These are phyloP conservation scores for Ptilodon capucinus DNA, from an alignment of 2,888 invertebrate species.

Conservation along the genomic window DNA sequence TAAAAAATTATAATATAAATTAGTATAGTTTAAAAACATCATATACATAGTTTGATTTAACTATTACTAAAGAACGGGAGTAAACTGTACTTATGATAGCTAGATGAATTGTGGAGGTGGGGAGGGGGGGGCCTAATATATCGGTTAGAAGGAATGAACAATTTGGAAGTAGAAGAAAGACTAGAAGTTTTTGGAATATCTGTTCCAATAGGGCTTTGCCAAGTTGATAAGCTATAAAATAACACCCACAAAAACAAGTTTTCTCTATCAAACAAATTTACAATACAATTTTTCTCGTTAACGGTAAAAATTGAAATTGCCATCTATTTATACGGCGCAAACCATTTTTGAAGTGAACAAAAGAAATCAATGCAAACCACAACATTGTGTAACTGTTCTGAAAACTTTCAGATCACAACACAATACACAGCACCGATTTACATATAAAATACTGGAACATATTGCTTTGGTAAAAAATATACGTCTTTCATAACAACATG, in stretches of 20 bases:
- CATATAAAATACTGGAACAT: slow-evolving; percentile 10
- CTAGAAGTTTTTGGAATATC: no score
- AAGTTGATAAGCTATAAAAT: not conserved
- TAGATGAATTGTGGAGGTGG: no score
- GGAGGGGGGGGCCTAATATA: no score
- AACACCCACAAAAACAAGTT: not conserved
- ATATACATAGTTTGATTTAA: no score
- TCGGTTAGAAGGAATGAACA: no score
- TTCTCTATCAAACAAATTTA: not conserved
- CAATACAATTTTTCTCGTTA: not conserved
- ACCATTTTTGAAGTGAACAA: not conserved
- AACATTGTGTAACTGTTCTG: not conserved
- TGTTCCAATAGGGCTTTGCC: not conserved
- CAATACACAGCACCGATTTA: slow-evolving; percentile 9
- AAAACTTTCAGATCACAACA: not conserved
- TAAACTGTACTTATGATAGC: no score
- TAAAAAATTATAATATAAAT: no score
- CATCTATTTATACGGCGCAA: slow-evolving; percentile 1
- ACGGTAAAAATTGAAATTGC: not conserved
- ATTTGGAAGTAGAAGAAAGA: no score
- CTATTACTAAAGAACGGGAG: no score
- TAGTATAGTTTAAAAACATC: no score
- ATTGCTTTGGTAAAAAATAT: slow-evolving; percentile 6
- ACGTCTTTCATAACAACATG: slow-evolving; percentile 21
- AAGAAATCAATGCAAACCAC: not conserved